Conservation (phyloP, 2,888 invertebrate species). For the Drosophila birchii region DNA sequence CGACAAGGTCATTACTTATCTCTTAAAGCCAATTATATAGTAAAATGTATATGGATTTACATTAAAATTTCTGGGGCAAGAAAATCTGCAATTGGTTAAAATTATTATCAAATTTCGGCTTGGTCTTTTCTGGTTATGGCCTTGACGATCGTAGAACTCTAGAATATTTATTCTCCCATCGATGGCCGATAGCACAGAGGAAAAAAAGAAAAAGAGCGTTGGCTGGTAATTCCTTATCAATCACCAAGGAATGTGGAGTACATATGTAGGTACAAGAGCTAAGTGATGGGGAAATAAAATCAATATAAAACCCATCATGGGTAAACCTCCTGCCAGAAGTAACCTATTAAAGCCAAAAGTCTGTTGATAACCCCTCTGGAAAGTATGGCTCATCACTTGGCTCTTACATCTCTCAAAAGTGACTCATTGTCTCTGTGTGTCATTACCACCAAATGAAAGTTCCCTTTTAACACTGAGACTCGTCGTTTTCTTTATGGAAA, state of each 20-base stretch:
- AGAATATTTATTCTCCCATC: constrained; percentile 26
- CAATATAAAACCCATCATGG: background rate
- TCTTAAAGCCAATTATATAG: background rate
- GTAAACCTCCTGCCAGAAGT: background rate
- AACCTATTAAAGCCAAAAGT: background rate
- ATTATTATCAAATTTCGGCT: constrained; percentile 26
- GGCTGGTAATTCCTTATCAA: constrained; percentile 28
- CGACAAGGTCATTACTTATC: constrained; percentile 65
- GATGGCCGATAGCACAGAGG: constrained; percentile 30
- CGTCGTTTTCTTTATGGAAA: constrained; percentile 12
- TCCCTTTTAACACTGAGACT: constrained; percentile 1
- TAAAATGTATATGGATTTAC: background rate
- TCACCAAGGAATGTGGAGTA: constrained; percentile 12
- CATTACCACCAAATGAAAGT: constrained; percentile 32
- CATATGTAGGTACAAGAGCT: background rate
- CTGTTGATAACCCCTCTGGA: background rate
- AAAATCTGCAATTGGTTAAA: constrained; percentile 2
- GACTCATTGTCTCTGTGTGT: constrained; percentile 24
- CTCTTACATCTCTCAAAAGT: constrained; percentile 10
- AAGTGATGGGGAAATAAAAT: constrained; percentile 1
- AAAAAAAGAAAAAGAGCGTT: constrained; percentile 8
- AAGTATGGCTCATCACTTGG: constrained; percentile 3
- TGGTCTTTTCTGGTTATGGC: constrained; percentile 8
- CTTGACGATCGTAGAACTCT: constrained; percentile 20
- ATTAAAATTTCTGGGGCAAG: background rate